Evolutionary conservation across 2,888 invertebrate genomes (phyloP).

Genomic region (Cactoblastis cactorum): DNA sequence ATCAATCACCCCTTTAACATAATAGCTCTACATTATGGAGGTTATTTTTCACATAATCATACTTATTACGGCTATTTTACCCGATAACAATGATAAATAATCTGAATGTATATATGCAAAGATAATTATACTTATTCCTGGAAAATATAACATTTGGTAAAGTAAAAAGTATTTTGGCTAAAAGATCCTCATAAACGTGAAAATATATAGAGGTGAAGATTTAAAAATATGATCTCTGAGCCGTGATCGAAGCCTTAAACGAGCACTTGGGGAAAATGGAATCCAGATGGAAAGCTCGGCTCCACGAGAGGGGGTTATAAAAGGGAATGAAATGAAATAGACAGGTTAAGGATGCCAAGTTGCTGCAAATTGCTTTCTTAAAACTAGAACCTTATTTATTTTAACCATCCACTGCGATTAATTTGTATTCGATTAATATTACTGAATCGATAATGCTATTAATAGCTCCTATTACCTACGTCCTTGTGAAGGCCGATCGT

Average conservation of each 20-base stretch:
- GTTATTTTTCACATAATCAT: constrained; percentile 21
- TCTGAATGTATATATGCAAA: constrained; percentile 11
- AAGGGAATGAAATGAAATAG: constrained; percentile 40
- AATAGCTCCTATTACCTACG: constrained; percentile 42
- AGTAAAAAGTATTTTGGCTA: constrained; percentile 24
- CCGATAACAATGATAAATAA: constrained; percentile 14
- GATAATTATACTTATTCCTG: neutral
- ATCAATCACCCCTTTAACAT: constrained; percentile 27
- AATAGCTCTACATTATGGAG: constrained; percentile 23
- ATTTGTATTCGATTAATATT: constrained; percentile 29
- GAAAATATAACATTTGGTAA: neutral
- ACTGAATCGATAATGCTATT: constrained; percentile 36
- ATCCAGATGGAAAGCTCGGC: constrained; percentile 41
- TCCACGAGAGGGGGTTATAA: constrained; percentile 27
- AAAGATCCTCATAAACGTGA: constrained; percentile 31
- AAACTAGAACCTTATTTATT: constrained; percentile 36
- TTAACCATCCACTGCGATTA: constrained; percentile 32
- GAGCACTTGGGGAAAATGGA: constrained; percentile 49
- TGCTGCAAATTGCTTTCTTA: constrained; percentile 43
- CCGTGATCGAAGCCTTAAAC: constrained; percentile 43
- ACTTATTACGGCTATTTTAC: constrained; percentile 17
- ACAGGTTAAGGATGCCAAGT: constrained; percentile 34
- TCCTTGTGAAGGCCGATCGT: constrained; percentile 70
- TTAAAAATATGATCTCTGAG: constrained; percentile 43
- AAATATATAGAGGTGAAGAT: too few relatives aligned